Base-by-base conservation (phyloP, 2,888 invertebrate genomes). In the Serrognathus titanus region DNA sequence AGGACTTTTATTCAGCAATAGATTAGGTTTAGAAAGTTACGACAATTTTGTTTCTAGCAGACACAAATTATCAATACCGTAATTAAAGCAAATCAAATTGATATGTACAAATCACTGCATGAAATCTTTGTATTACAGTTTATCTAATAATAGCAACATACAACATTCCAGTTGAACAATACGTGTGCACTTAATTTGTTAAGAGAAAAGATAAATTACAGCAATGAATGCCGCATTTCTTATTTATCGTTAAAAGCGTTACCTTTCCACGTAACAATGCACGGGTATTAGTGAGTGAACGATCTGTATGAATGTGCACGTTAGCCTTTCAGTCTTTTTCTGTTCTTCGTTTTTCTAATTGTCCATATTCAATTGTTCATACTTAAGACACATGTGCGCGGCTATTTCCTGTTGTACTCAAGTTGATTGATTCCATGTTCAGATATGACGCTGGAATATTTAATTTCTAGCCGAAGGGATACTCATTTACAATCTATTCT, bases 401-500 rank as follows among this genome's bases (percentile, higher is more conserved):
- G 38, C 54, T 41, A 48, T 53, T 59, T 57, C 59, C 59, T 59
- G 49, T 39, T 31, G 16, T 40, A 43, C 49, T 39, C 39, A 36
- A 38, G 35, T 53, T 59, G 56, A 59, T 59, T 53, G 49, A 53
- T 53, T 52, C 53, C 38, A 20, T 40, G 53, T 48, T 50, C 40
- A 39, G 52, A 59, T 53, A 53, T 48, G 38, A 20, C 6, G n/a
- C 31, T 20, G 59, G 59, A 59, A 59, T 59, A 52, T 48, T 47
- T 53, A 56, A 56, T 53, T 56, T 55, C 52, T 56, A 45, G 45
- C 59, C 53, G 9, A 36, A 24, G 49, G 59, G 43, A 35, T 47
- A 55, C 50, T 59, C 55, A 59, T 55, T 59, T 48, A 51, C 51
- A 51, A 51, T 24, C 46, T 43, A 45, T 55, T 55, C 55, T 55